Evolutionary conservation across 2,888 invertebrate genomes (phyloP).

Genomic region (Agonopterix arenella): DNA sequence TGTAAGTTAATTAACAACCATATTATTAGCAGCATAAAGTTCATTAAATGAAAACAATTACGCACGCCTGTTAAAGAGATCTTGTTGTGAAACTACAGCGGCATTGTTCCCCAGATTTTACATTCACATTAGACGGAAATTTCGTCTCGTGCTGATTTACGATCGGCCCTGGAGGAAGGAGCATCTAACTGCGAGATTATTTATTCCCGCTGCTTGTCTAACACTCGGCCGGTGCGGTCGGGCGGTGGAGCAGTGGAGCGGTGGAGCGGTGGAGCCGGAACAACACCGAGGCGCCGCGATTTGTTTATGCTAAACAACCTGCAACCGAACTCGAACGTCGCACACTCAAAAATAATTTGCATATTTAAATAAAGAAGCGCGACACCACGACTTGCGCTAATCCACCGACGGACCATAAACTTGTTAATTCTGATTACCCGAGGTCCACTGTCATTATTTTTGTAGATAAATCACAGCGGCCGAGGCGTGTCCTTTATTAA

Average conservation of each 20-base stretch:
- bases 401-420: constrained; percentile 32
- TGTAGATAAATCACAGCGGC: constrained; percentile 51
- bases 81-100: constrained; percentile 39
- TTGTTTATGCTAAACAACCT: constrained; percentile 65
- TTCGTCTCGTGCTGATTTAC: constrained; percentile 61
- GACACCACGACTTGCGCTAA: constrained; percentile 38
- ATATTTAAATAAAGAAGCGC: constrained; percentile 53
- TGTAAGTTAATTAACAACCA: constrained; percentile 11
- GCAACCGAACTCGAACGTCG: constrained; percentile 44
- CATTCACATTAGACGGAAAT: constrained; percentile 60
- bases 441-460: constrained; percentile 39
- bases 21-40: constrained; percentile 35
- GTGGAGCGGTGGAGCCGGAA: constrained; percentile 12
- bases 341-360: constrained; percentile 59
- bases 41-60: constrained; percentile 38
- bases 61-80: constrained; percentile 42
- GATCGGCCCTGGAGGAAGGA: constrained; percentile 45
- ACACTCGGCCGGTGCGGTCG: constrained; percentile 23
- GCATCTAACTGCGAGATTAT: constrained; percentile 57
- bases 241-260: neutral
- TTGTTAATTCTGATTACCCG: constrained; percentile 50
- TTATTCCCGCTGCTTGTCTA: constrained; percentile 51
- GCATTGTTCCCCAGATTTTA: constrained; percentile 57
- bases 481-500: constrained; percentile 57
- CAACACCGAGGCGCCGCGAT: constrained; percentile 33